Evolutionary conservation across 1,140 invertebrate genomes (phyloP), one percentile per base, ranked within the genome.

Genomic region (Musca vetustissima): DNA sequence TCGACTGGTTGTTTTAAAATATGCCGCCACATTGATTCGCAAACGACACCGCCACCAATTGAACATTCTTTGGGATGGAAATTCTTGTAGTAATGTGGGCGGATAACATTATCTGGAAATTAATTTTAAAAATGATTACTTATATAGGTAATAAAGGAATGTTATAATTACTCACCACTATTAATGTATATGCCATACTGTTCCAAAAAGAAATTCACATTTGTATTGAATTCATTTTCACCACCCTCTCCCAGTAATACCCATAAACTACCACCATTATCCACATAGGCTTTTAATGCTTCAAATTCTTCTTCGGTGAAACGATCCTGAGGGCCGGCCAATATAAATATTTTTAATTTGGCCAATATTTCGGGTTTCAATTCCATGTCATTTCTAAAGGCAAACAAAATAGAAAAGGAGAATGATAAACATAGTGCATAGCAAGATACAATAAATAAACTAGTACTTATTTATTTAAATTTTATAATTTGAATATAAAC

Each of bases 11-110:
- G 59, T 24, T 79, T 76, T 6, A 80, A 66, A 3, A 82, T 55
- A n/a, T 82, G 69, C 2, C 76, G 75, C 77, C 80, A 82, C 80
- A 82, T 82, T 17, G 80, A 77, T 28, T 80, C 80, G 57, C 83
- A 85, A 9, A 85, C 82, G 22, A 82, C 75, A 19, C 84, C 78
- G n/a, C 85, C 85, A 21, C 77, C 76, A 79, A 99, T 89, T 53
- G 95, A 88, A 76, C 95, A 97, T 85, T 99, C 98, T 83, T 99
- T 99, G 9, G 98, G 98, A 83, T 99, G 96, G 78, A 97, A 96
- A 82, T 97, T 98, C 85, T 98, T 98, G 85, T 95, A 95, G 77
- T 97, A 99, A 75, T 96, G 93, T 19, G 96, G 96, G 65, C 98
- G 87, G 11, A 98, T 90, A 2, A 99, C 94, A 76, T 90, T 91